Evolutionary conservation across 2,113 vertebrate genomes (phyloP).

Genomic region (Galbula dea): DNA sequence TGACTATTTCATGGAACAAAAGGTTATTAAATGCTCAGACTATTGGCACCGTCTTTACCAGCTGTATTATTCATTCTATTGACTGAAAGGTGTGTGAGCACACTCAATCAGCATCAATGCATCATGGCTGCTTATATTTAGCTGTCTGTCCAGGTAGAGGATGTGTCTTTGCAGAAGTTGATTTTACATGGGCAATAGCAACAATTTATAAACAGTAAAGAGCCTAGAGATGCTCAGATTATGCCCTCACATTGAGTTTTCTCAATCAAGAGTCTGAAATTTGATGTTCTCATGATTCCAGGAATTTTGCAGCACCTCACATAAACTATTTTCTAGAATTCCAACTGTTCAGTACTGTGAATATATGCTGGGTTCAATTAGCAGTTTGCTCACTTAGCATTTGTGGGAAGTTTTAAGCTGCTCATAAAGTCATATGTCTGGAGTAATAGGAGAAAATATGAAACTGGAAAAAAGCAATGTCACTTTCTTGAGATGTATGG

Average conservation of each 20-base stretch:
- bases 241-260: background rate
- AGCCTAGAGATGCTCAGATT: background rate
- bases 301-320: background rate
- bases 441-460: background rate
- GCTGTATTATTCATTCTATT: background rate
- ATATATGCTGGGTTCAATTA: background rate
- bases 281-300: background rate
- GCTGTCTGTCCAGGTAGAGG: background rate
- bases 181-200: background rate
- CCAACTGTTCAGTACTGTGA: background rate
- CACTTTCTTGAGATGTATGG: background rate
- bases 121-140: background rate
- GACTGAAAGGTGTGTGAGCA: background rate
- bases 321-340: conserved; percentile 5
- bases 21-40: background rate
- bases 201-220: background rate
- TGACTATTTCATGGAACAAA: background rate
- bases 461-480: background rate
- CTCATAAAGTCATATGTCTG: background rate
- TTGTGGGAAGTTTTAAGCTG: background rate
- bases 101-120: background rate
- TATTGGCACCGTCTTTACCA: background rate
- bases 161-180: background rate
- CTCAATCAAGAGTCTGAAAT: background rate
- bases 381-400: background rate